phyloP scores from a whole-genome alignment of 2,888 invertebrate species.

The Trichogramma evanescens region DNA sequence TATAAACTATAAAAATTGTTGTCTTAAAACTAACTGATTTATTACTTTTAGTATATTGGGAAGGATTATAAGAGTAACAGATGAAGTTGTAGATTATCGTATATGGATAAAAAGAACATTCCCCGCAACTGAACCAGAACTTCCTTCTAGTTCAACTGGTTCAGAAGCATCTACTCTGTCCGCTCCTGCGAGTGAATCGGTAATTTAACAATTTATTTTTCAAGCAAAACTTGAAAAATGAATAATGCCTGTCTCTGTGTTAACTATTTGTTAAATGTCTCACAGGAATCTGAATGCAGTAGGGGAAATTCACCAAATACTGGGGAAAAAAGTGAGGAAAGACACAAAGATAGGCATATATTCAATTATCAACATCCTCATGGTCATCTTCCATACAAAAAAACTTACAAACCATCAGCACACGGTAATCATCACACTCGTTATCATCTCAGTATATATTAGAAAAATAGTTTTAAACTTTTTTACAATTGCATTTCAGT shows the following conservation, averaged over 20 bases:
- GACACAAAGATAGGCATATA: conserved; percentile 37
- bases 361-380: conserved; percentile 37
- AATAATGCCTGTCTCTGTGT: background rate
- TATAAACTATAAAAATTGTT: background rate
- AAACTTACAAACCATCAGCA: conserved; percentile 38
- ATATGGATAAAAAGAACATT: conserved; percentile 58
- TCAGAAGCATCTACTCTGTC: conserved; percentile 45
- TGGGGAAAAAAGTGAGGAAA: conserved; percentile 39
- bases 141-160: conserved; percentile 44
- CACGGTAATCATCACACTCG: conserved; percentile 33
- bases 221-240: background rate
- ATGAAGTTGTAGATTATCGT: conserved; percentile 77
- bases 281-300: conserved; percentile 44
- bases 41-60: conserved; percentile 65
- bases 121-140: conserved; percentile 41
- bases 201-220: conserved; percentile 22
- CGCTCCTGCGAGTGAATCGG: conserved; percentile 45
- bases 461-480: background rate
- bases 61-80: conserved; percentile 85
- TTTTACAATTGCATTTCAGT: conserved; percentile 17
- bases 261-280: background rate
- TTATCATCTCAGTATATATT: too few species aligned
- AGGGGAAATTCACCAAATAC: conserved; percentile 46
- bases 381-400: conserved; percentile 39
- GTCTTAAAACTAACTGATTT: background rate